Evolutionary conservation across 2,113 vertebrate species (phyloP), one percentile per base, ranked within the genome.

Genomic region (Hydropotes inermis): DNA sequence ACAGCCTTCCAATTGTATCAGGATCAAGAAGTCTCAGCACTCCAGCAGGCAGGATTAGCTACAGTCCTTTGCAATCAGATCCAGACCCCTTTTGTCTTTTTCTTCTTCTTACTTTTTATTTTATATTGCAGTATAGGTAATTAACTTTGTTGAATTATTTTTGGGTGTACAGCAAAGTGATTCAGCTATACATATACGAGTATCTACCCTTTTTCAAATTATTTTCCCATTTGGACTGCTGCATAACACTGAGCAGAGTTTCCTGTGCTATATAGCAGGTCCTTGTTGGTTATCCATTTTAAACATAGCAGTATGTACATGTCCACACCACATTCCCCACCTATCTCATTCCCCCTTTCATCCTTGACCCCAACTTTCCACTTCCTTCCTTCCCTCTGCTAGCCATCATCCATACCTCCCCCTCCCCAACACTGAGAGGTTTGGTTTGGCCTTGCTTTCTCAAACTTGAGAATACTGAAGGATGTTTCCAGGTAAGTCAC

Each of bases 1-100:
- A 97, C 74, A 97, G 60, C 70, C 93, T 96, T 98, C 96, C 86
- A 78, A 36, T 87, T 92, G 27, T 93, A 97, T 96, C 87, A 97
- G 17, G 85, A 96, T 97, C 61, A 97, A 95, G 82, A 95, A 39
- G 64, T 96, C 52, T 87, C 60, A 47, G n/a, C 45, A 87, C 19
- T 93, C 7, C 54, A 78, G 7, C 78, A 45, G 74, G 60, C 94
- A 97, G 87, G 70, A 39, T 79, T 95, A 81, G 57, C 52, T 91
- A 25, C 61, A 96, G 55, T 54, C 78, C 33, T 1, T 91, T 83
- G 8, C 57, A 94, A 47, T 82, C 85, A 81, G 11, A 85, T 61
- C 82, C 25, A 94, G 0, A 95, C 17, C 4, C 79, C 23, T 43
- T 76, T 76, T 76, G 39, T 76, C 23, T 43, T 27, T 76, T 43